Conservation (phyloP, 2,797 vertebrate genomes). For the Pyrocephalus nanus region DNA sequence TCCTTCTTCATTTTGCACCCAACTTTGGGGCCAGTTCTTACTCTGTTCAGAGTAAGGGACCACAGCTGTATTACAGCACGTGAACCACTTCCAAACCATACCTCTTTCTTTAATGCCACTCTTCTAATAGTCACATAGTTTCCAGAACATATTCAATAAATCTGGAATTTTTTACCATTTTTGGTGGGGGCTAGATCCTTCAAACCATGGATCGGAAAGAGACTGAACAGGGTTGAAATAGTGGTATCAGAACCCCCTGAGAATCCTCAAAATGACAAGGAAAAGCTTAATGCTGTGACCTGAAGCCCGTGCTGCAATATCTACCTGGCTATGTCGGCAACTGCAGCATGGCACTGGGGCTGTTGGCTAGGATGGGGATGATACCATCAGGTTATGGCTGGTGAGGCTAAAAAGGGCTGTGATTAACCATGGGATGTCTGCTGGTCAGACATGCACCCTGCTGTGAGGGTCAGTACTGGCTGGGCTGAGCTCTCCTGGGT, state of each 20-base stretch:
- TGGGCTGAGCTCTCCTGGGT: background rate
- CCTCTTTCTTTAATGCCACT: background rate
- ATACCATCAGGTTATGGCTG: background rate
- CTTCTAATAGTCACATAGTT: background rate
- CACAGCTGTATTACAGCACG: background rate
- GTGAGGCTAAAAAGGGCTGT: background rate
- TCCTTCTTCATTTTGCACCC: background rate
- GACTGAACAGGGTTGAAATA: background rate
- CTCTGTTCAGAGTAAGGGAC: background rate
- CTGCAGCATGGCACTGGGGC: background rate
- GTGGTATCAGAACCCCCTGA: background rate
- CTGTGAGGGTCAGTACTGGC: background rate
- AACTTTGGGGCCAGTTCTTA: background rate
- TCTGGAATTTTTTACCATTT: background rate
- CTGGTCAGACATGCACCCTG: rapidly evolving
- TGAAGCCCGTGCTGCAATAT: background rate
- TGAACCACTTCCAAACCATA: background rate
- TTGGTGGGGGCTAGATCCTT: background rate
- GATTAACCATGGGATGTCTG: background rate
- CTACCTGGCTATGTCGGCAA: background rate
- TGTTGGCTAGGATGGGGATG: background rate
- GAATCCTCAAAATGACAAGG: background rate
- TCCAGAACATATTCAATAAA: background rate
- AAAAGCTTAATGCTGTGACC: background rate
- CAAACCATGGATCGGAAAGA: background rate